Base-by-base conservation (phyloP, 2,888 invertebrate species). In the Caenorhabditis angaria region DNA sequence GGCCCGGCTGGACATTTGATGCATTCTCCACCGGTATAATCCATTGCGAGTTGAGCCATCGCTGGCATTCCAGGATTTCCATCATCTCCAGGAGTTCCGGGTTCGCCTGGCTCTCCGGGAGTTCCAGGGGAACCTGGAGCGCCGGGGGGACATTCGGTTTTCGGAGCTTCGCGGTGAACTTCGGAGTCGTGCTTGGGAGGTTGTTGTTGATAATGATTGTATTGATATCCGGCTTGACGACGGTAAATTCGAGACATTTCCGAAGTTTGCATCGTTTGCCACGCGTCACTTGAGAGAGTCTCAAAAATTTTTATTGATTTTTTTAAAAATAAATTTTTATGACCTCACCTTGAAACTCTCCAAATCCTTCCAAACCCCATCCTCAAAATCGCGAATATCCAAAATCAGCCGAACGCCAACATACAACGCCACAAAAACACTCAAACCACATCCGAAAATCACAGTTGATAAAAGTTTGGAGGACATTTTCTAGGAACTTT, bases 21-120 rank as follows among this genome's bases (percentile, higher is more conserved):
- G 29, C 70, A 70, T 18, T 47, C 57, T n/a, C 70, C 70, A 24
- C 65, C 65, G 5, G 63, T 59, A 10, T 29, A 59, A 24, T 66
- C 70, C 66, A 71, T 65, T n/a, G 70, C 70, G 10, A 71, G 35
- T 47, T 71, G 70, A 8, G 18, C 6, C 66, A 66, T 71, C 20
- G 70, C 70, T 27, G 62, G 58, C 62, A 66, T 66, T 55, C 70
- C 70, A 1, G 59, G 55, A 6, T 8, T 27, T 14, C 70, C 70
- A 41, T 66, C 65, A 0, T 47, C 54, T 29, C 70, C 70, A 29
- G 68, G 53, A 14, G 22, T 25, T 14, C 63, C 63, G 24, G n/a
- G 10, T 4, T 12, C 12, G 22, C 51, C 22, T 8, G 27, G 55
- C 27, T 55, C 55, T 4, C 27, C 27, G 28, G 28, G 28, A 22